Conservation (phyloP, 2,888 invertebrate genomes). For the Vandiemenella viatica region DNA sequence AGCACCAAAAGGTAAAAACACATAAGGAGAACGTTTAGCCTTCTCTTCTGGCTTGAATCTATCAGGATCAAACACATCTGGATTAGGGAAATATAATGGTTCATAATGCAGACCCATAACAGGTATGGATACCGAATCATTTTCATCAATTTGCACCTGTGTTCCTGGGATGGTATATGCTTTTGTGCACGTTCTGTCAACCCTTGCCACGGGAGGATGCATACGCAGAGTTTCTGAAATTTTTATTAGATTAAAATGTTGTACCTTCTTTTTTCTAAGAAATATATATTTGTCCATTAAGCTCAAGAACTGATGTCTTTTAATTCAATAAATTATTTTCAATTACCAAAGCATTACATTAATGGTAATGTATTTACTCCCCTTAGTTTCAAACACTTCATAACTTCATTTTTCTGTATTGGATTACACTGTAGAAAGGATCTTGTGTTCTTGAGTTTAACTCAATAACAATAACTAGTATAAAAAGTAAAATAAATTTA, state of each 20-base stretch:
- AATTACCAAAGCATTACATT: no score
- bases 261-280: background rate
- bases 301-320: background rate
- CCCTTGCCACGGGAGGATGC: constrained; percentile 38
- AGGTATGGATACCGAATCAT: constrained; percentile 28
- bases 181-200: constrained; percentile 39
- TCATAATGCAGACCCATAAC: constrained; percentile 23
- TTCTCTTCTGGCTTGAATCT: constrained; percentile 20
- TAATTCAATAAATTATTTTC: background rate
- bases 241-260: constrained; percentile 2
- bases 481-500: no score
- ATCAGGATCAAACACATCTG: constrained; percentile 23
- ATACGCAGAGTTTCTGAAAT: constrained; percentile 40
- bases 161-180: constrained; percentile 36
- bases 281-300: background rate
- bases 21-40: constrained; percentile 17
- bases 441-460: no score
- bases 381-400: no score
- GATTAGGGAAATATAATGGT: constrained; percentile 21
- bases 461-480: no score
- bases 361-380: no score
- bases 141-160: constrained; percentile 31
- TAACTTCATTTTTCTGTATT: no score
- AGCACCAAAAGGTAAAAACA: constrained; percentile 21
- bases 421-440: no score